These are phyloP conservation scores for Balaeniceps rex DNA, from an alignment of 2,113 vertebrate genomes.

Conservation along the genomic window DNA sequence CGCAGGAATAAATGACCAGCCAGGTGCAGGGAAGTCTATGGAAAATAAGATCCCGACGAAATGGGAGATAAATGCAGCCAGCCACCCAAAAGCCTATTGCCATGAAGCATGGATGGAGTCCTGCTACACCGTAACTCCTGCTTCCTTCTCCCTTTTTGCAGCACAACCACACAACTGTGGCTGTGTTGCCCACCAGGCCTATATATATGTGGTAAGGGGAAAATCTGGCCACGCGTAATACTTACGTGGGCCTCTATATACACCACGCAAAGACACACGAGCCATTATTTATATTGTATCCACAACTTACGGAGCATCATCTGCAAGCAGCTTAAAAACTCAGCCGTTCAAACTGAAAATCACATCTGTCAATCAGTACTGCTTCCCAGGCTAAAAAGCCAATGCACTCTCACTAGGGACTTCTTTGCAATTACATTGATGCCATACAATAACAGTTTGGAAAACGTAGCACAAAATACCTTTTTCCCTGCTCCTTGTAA, in stretches of 20 bases:
- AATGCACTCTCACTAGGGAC: background rate
- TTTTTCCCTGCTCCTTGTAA: background rate
- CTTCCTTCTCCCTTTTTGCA: background rate
- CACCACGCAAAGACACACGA: background rate
- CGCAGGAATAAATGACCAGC: background rate
- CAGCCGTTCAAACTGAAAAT: background rate
- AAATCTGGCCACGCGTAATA: background rate
- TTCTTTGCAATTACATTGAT: background rate
- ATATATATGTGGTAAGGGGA: fast-evolving
- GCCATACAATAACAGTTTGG: background rate
- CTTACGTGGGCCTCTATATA: fast-evolving
- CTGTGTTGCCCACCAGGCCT: background rate
- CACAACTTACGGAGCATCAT: background rate
- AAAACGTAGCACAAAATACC: background rate
- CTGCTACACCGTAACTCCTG: background rate
- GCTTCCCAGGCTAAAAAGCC: background rate
- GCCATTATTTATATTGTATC: background rate
- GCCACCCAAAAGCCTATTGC: background rate
- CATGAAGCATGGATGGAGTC: fast-evolving
- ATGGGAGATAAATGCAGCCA: background rate
- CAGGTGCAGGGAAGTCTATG: background rate
- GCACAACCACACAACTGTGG: background rate
- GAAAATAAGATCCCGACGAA: background rate
- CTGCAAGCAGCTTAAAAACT: background rate
- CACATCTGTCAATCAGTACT: background rate